phyloP scores from a whole-genome alignment of 2,888 invertebrate species.

The Philaethria dido region DNA sequence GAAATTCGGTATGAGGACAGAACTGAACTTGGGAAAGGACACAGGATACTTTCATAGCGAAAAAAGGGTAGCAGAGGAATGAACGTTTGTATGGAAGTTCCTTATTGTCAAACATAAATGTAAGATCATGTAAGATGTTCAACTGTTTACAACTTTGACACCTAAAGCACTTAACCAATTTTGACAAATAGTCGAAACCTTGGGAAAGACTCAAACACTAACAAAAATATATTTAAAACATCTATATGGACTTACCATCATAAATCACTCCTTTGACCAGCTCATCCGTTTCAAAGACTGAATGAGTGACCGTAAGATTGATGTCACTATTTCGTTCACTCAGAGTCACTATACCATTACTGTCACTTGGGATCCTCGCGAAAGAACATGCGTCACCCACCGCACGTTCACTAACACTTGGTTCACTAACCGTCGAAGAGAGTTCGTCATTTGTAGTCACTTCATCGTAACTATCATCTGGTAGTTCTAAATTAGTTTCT shows the following conservation, averaged over 20 bases:
- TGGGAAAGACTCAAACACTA: too few relatives aligned
- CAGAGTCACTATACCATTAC: slow-evolving; percentile 69
- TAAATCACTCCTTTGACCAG: slow-evolving; percentile 81
- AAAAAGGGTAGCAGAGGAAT: too few relatives aligned
- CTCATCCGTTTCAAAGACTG: slow-evolving; percentile 77
- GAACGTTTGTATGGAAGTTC: too few relatives aligned
- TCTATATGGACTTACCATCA: slow-evolving; percentile 84
- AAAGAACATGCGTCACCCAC: slow-evolving; percentile 73
- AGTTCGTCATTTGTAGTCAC: slow-evolving; percentile 58
- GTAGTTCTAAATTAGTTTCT: slow-evolving; percentile 46
- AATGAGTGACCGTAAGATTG: slow-evolving; percentile 78
- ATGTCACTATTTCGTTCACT: slow-evolving; percentile 73
- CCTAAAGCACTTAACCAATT: too few relatives aligned
- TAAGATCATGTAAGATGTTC: too few relatives aligned
- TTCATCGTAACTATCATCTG: slow-evolving; percentile 56
- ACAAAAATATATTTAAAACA: background rate
- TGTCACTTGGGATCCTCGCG: slow-evolving; percentile 73
- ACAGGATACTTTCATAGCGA: too few relatives aligned
- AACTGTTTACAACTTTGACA: too few relatives aligned
- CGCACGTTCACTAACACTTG: slow-evolving; percentile 52
- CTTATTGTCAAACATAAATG: too few relatives aligned
- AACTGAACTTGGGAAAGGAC: too few relatives aligned
- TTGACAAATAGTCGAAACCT: too few relatives aligned
- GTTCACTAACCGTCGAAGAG: slow-evolving; percentile 55
- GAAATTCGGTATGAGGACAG: too few relatives aligned